Evolutionary conservation across 2,797 vertebrate species (phyloP), one percentile per base, ranked within the genome.

Genomic region (Percopsis omiscomaycus): DNA sequence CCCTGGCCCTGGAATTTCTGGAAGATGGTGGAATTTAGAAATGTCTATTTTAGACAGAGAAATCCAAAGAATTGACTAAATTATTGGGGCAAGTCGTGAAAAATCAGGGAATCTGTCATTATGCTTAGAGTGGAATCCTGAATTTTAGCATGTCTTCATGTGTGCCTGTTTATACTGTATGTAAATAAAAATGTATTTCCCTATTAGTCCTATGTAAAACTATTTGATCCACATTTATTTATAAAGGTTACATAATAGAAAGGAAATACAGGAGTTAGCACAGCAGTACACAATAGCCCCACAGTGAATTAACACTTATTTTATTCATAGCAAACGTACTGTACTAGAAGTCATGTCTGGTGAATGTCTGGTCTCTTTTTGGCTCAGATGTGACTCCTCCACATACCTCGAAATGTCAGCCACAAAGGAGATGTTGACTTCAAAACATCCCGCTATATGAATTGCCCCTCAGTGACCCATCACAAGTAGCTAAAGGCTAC

Each of bases 391-490:
- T 10, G 29, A 53, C 73, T 66, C 66, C 61, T 78, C 77, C 49
- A 60, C 66, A 80, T 66, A 72, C 71, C 66, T 42, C 12, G 8
- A 87, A 86, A 85, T 84, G 82, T 77, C 81, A 84, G 53, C 69
- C 68, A 70, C 77, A 83, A 80, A 84, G 63, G 66, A 64, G 56
- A 78, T 9, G 30, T 57, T 52, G 60, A 80, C 68, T 82, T 81
- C 78, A 89, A 73, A 87, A 79, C 66, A 48, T 53, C 57, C 42
- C 64, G 64, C 55, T 69, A 46, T 57, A 70, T 80, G 76, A 86
- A 87, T 72, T 75, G 77, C 70, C 78, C 69, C 73, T 83, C 79
- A 78, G 65, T 82, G 74, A 69, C 74, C 75, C 63, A 69, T 82
- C 73, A 79, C 66, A 76, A 80, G 77, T 69, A 66, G 64, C 71